Evolutionary conservation across 2,888 invertebrate species (phyloP).

Genomic region (Augochlorella aurata): DNA sequence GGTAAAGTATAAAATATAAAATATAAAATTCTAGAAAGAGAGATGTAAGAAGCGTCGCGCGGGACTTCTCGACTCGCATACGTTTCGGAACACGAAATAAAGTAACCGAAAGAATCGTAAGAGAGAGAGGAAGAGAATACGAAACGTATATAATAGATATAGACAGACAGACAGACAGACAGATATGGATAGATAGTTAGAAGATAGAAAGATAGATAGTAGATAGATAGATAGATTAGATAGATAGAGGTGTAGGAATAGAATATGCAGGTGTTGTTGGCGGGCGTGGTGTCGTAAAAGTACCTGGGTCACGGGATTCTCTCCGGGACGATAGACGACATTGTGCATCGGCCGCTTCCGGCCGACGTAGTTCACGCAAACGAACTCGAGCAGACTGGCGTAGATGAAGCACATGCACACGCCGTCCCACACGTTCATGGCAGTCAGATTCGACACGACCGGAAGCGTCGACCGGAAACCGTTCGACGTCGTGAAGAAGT

Average conservation of each 20-base stretch:
- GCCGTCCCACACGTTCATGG: conserved; percentile 98
- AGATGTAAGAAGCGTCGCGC: not conserved
- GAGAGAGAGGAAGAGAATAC: not conserved
- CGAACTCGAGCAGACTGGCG: conserved; percentile 95
- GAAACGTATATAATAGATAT: conserved; percentile 4
- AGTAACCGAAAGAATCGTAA: not conserved
- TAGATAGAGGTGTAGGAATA: conserved; percentile 21
- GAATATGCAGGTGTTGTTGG: conserved; percentile 32
- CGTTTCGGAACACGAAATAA: not conserved
- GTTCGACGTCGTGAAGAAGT: conserved; percentile 98
- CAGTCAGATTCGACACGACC: conserved; percentile 95
- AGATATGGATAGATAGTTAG: not conserved
- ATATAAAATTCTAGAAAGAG: not conserved
- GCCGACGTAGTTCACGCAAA: conserved; percentile 97
- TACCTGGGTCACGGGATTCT: conserved; percentile 96
- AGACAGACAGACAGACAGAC: conserved; percentile 10
- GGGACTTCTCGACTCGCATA: not conserved
- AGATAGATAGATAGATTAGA: conserved; percentile 13
- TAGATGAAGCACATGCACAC: conserved; percentile 99
- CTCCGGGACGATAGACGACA: conserved; percentile 94
- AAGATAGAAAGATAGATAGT: not conserved
- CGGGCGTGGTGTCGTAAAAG: conserved; percentile 59
- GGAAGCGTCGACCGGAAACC: conserved; percentile 95
- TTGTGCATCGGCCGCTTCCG: conserved; percentile 94
- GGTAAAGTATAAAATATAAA: not conserved